A percentile compares a stretch with the other conserved stretches of the same genome.
Conservation (phyloP, 30 jellyfish, hydroid and myxozoan species). For the Haliclystus octoradiatus region DNA sequence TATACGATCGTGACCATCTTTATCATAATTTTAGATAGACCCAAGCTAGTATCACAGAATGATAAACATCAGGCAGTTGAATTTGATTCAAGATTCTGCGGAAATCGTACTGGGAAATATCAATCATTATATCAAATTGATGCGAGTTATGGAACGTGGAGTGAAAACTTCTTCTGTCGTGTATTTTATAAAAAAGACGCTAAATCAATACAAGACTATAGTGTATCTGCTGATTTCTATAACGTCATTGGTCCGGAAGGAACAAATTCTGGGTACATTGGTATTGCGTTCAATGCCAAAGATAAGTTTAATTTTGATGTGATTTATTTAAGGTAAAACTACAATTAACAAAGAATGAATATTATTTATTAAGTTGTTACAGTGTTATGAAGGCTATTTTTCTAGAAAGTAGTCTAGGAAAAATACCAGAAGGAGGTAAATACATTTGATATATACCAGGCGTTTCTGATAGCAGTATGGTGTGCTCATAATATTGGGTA, state of each 20-base stretch:
- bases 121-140: constrained; percentile 34
- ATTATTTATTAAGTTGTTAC: not conserved
- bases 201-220: constrained; percentile 25
- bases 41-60: too few species aligned
- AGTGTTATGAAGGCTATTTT: constrained; percentile 1
- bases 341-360: too few species aligned
- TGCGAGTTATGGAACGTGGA: constrained; percentile 55
- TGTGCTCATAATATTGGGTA: too few species aligned
- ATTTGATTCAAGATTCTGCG: too few species aligned
- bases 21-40: too few species aligned
- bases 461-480: too few species aligned
- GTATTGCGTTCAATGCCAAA: constrained; percentile 58
- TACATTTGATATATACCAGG: too few species aligned
- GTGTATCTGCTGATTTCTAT: constrained; percentile 34
- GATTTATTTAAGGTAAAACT: constrained; percentile 55
- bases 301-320: constrained; percentile 50
- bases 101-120: constrained; percentile 26
- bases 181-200: constrained; percentile 5
- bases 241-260: constrained; percentile 53
- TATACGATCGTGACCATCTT: too few species aligned
- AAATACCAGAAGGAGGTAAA: too few species aligned
- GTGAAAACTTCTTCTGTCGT: constrained; percentile 46
- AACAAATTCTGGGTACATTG: constrained; percentile 53
- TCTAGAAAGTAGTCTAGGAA: too few species aligned
- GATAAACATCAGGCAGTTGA: too few species aligned